A percentile compares a stretch with the other conserved stretches of the same genome.
Evolutionary conservation across 2,888 invertebrate species (phyloP).

Genomic region (Choreutis nemorana): DNA sequence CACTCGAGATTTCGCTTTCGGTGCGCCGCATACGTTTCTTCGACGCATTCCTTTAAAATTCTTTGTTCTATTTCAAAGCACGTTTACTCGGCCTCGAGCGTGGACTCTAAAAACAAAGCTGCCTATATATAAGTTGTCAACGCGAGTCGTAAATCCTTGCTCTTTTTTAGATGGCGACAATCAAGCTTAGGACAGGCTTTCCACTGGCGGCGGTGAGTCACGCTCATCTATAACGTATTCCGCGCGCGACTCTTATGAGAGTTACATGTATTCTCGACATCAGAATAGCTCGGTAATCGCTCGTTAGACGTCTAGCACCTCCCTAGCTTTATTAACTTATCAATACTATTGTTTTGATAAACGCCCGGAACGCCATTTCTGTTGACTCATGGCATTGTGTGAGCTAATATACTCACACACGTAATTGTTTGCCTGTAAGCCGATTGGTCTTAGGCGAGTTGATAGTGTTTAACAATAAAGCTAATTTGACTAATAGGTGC

Average conservation of each 20-base stretch:
- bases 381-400: conserved; percentile 62
- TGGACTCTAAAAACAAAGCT: conserved; percentile 22
- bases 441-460: conserved; percentile 53
- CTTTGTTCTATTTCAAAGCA: conserved; percentile 30
- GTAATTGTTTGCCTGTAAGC: conserved; percentile 60
- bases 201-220: conserved; percentile 35
- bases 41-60: conserved; percentile 25
- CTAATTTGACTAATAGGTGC: conserved; percentile 67
- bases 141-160: conserved; percentile 35
- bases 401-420: conserved; percentile 39
- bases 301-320: conserved; percentile 52
- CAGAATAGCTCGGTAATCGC: conserved; percentile 44
- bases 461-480: conserved; percentile 51
- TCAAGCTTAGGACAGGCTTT: conserved; percentile 20
- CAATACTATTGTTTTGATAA: conserved; percentile 67
- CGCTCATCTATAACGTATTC: conserved; percentile 41
- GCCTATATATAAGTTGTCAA: conserved; percentile 29
- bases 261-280: conserved; percentile 38
- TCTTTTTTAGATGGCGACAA: conserved; percentile 26
- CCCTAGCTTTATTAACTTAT: conserved; percentile 58
- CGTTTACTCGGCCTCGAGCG: conserved; percentile 19
- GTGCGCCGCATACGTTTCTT: conserved; percentile 22
- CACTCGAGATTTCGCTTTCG: conserved; percentile 51
- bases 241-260: conserved; percentile 23
- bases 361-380: conserved; percentile 51